Conservation (phyloP, 2,888 invertebrate genomes). For the Tanypteryx hageni region DNA sequence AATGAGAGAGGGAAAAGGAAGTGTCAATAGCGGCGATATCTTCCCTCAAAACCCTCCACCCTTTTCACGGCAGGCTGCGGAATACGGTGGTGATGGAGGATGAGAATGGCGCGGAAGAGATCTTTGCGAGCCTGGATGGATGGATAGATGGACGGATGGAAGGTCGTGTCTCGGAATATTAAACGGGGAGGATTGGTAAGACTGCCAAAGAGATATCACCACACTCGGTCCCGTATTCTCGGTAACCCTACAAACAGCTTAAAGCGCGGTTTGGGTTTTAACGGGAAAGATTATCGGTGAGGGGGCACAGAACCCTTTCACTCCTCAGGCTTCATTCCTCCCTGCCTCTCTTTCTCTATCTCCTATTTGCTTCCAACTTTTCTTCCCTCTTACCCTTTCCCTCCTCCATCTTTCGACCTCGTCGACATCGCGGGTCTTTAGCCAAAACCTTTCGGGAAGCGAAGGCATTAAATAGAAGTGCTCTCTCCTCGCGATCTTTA, state of each 20-base stretch:
- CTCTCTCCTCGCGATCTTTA: neutral
- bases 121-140: neutral
- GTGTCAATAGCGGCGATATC: slow-evolving; percentile 53
- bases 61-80: neutral
- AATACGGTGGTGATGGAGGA: neutral
- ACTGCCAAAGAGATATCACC: slow-evolving; percentile 57
- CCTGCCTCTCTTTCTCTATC: neutral
- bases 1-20: slow-evolving; percentile 45
- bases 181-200: slow-evolving; percentile 60
- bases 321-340: neutral
- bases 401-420: neutral
- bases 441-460: neutral
- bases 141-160: slow-evolving; percentile 36
- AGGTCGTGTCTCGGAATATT: slow-evolving; percentile 61
- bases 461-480: neutral
- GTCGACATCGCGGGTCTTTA: neutral
- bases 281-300: slow-evolving; percentile 41
- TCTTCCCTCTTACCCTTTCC: neutral
- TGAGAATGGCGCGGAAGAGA: neutral
- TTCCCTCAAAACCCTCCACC: slow-evolving; percentile 27
- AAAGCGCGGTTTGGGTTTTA: slow-evolving; percentile 48
- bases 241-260: slow-evolving; percentile 52
- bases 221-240: neutral
- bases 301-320: slow-evolving; percentile 8
- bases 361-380: neutral